Evolutionary conservation across 1,140 invertebrate species (phyloP).

Genomic region (Drosophila triauraria): DNA sequence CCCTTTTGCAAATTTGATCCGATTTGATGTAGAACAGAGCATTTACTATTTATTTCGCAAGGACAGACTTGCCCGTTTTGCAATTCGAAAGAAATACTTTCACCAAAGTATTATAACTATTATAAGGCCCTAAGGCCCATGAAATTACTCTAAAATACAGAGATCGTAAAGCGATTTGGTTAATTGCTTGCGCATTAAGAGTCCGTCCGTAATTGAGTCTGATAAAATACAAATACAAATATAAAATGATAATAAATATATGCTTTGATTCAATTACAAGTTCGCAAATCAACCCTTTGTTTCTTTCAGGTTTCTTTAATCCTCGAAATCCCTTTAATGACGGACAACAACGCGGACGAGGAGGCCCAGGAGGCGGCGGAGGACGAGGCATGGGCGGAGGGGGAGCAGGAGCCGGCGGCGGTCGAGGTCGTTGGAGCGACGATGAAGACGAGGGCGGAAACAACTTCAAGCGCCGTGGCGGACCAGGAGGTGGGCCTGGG

Average conservation of each 20-base stretch:
- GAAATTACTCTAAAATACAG: too few relatives aligned
- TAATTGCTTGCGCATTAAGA: too few relatives aligned
- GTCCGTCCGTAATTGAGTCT: too few relatives aligned
- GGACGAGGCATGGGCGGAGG: slow-evolving; percentile 77
- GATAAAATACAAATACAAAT: too few relatives aligned
- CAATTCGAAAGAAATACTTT: too few relatives aligned
- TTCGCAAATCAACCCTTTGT: neutral
- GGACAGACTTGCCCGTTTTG: too few relatives aligned
- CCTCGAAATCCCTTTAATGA: slow-evolving; percentile 84
- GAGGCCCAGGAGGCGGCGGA: slow-evolving; percentile 81
- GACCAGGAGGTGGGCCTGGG: slow-evolving; percentile 51
- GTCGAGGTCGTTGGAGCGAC: slow-evolving; percentile 67
- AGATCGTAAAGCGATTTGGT: neutral
- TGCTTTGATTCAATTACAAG: neutral
- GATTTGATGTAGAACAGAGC: too few relatives aligned
- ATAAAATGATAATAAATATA: too few relatives aligned
- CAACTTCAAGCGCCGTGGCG: slow-evolving; percentile 76
- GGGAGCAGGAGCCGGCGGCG: slow-evolving; percentile 52
- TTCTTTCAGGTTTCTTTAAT: slow-evolving; percentile 81
- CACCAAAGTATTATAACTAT: too few relatives aligned
- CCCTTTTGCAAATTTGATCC: too few relatives aligned
- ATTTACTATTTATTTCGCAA: too few relatives aligned
- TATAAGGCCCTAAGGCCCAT: too few relatives aligned
- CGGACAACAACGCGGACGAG: slow-evolving; percentile 81
- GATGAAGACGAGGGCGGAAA: slow-evolving; percentile 73